phyloP scores from a whole-genome alignment of 2,888 invertebrate species.

The Caenorhabditis sp. region DNA sequence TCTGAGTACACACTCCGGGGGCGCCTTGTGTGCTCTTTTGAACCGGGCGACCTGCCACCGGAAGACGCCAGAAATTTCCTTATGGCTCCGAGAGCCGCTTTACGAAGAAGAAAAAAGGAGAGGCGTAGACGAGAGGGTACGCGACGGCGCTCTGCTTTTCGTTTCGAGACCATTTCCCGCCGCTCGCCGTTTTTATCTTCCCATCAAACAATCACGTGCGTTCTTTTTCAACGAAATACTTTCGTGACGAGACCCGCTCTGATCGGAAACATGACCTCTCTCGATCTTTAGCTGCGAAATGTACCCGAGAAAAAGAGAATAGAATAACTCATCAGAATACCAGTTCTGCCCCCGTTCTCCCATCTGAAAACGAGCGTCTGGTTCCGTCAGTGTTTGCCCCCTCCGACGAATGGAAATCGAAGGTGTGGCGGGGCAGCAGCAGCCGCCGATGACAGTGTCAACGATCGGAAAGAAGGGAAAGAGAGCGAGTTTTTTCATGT shows the following conservation, averaged over 20 bases:
- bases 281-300: too few relatives aligned
- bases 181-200: too few relatives aligned
- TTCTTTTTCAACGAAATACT: background rate
- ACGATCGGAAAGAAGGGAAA: background rate
- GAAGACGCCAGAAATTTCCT: conserved; percentile 12
- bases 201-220: background rate
- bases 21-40: conserved; percentile 42
- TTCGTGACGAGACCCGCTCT: background rate
- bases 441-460: too few relatives aligned
- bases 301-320: too few relatives aligned
- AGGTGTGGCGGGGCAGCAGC: background rate
- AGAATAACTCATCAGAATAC: too few relatives aligned
- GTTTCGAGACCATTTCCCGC: too few relatives aligned
- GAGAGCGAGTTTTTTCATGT: conserved; percentile 23
- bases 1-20: conserved; percentile 36
- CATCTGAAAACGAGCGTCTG: background rate
- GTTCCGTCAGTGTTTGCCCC: background rate
- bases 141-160: too few relatives aligned
- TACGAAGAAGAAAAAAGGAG: conserved; percentile 9
- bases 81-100: conserved; percentile 7
- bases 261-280: too few relatives aligned
- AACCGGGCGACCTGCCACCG: conserved; percentile 47
- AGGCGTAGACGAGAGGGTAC: too few relatives aligned
- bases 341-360: too few relatives aligned
- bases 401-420: background rate